These are phyloP conservation scores for Drosophila tropicalis DNA, from an alignment of 1,140 invertebrate species.

Conservation along the genomic window DNA sequence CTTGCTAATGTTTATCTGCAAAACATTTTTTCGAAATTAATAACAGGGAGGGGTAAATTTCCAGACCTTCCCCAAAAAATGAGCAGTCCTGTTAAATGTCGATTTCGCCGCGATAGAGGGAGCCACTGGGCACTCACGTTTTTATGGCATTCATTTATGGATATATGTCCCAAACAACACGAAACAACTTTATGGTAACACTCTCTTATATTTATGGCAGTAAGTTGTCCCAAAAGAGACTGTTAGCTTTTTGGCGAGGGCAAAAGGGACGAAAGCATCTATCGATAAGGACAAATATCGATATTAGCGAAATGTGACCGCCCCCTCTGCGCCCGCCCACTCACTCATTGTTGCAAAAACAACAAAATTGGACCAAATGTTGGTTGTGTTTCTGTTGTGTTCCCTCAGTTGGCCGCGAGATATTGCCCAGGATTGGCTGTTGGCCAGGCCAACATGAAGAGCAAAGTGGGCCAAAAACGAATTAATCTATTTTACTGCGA, in stretches of 20 bases:
- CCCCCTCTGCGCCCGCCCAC: neutral
- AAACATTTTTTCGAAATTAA: no score
- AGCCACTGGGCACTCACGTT: neutral
- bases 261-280: neutral
- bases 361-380: constrained; percentile 43
- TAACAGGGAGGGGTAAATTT: neutral
- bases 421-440: constrained; percentile 44
- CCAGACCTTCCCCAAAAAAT: neutral
- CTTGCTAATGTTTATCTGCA: no score
- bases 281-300: constrained; percentile 8
- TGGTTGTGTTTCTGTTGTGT: constrained; percentile 40
- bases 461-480: constrained; percentile 34
- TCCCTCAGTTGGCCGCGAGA: constrained; percentile 61
- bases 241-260: neutral
- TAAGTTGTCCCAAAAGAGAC: neutral
- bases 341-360: neutral
- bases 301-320: neutral
- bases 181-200: neutral
- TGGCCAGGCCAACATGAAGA: constrained; percentile 26
- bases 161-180: neutral
- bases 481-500: neutral
- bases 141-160: neutral
- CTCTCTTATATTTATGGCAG: constrained; percentile 6
- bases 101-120: neutral
- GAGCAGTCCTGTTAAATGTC: neutral